Base-by-base conservation (phyloP, 2,888 invertebrate species). In the Drosophila rellima region DNA sequence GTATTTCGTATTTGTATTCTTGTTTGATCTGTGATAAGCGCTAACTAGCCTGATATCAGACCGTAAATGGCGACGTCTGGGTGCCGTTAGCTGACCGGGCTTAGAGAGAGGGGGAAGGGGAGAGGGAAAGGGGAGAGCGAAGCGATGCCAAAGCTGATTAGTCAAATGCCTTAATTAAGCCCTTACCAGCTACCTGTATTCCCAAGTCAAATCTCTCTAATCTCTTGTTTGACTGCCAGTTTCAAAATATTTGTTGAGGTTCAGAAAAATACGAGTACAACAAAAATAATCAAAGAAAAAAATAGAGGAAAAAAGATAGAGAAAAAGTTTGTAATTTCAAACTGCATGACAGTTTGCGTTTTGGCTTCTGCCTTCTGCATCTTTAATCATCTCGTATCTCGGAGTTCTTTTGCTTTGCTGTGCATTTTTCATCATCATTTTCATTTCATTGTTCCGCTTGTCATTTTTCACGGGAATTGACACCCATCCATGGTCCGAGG, bases 381-480 rank as follows among this genome's bases (percentile, higher is more conserved):
- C 50, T 70, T 67, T 48, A 65, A 45, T 47, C 31, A 51, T 70
- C 15, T 37, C 48, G 17, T 59, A 42, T 67, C 42, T 68, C 7
- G 26, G 33, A 52, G 17, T 42, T 33, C 55, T 45, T 51, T 17
- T 57, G 29, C 35, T 10, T 37, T 35, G 52, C 17, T 68, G 42
- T 63, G 69, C 69, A 82, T 84, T 84, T 87, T 78, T 70, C 86
- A 82, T 62, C 64, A 59, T 39, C 50, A 42, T 56, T 42, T 48
- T 56, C 31, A 42, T 18, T 40, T 62, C 67, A 77, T 71, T 60
- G 62, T 78, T 55, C 26, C 60, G 71, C 52, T 54, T 67, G 73
- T 83, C 86, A 83, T 86, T 86, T 83, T 83, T 83, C 83, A 70
- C 70, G 29, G 51, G 83, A 83, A 83, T 80, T 78, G 88, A 83